phyloP scores from a whole-genome alignment of 2,113 vertebrate genomes.

The Callithrix jacchus region DNA sequence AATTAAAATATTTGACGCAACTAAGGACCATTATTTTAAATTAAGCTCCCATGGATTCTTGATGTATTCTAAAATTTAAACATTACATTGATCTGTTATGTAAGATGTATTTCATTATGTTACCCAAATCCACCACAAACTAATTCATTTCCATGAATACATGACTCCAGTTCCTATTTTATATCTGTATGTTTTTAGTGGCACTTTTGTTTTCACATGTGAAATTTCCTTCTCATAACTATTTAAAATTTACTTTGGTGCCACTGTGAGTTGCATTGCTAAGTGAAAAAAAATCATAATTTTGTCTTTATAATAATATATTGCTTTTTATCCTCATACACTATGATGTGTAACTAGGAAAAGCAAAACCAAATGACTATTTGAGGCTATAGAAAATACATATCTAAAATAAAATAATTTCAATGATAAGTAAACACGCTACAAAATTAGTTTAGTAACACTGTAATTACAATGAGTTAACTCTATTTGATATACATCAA shows the following conservation, averaged over 20 bases:
- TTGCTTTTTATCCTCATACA: not conserved
- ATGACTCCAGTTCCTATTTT: not conserved
- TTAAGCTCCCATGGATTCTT: not conserved
- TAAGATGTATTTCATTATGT: not conserved
- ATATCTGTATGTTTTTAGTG: not conserved
- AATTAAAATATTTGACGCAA: not conserved
- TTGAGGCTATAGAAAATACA: not conserved
- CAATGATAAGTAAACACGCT: not conserved
- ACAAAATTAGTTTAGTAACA: not conserved
- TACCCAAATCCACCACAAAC: not conserved
- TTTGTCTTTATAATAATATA: not conserved
- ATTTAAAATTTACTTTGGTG: not conserved
- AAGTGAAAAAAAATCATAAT: not conserved
- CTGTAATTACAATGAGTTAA: not conserved
- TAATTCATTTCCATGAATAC: not conserved
- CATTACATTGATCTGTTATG: not conserved
- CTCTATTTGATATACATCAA: not conserved
- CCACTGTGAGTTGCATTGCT: not conserved
- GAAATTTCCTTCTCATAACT: not conserved
- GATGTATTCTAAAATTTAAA: not conserved
- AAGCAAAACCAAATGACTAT: not conserved
- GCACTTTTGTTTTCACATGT: not conserved
- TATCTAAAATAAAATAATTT: not conserved
- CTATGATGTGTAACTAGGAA: not conserved
- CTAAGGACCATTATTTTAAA: not conserved